Conservation (phyloP, 2,113 vertebrate species). For the Talpa occidentalis region DNA sequence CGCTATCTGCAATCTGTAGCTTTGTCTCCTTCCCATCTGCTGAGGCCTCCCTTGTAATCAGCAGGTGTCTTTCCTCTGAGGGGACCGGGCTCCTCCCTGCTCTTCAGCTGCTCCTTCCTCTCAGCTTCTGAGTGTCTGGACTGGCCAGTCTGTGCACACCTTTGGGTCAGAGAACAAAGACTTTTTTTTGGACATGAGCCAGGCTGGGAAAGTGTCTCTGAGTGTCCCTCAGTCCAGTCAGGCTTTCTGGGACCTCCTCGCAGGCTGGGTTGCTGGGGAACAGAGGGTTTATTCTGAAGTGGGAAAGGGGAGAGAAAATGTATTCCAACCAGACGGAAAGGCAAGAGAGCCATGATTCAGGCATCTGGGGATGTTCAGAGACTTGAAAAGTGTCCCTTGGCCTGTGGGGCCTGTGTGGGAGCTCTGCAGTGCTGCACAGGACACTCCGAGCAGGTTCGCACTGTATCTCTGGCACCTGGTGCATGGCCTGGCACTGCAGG, state of each 20-base stretch:
- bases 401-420: background rate
- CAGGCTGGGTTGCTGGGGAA: background rate
- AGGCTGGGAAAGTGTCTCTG: background rate
- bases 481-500: background rate
- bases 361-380: background rate
- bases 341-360: background rate
- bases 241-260: background rate
- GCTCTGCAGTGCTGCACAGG: background rate
- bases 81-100: background rate
- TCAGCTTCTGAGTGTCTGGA: background rate
- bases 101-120: background rate
- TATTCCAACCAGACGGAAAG: background rate
- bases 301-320: background rate
- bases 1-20: constrained; percentile 29
- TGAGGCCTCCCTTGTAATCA: background rate
- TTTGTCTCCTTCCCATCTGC: background rate
- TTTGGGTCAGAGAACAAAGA: constrained; percentile 20
- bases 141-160: background rate
- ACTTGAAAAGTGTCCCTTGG: background rate
- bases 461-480: background rate
- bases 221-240: background rate
- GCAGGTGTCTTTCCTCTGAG: background rate
- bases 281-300: background rate
- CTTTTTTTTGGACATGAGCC: background rate
- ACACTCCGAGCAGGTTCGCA: background rate